phyloP scores from a whole-genome alignment of 2,888 invertebrate genomes.

The Xestia rhomboidea region DNA sequence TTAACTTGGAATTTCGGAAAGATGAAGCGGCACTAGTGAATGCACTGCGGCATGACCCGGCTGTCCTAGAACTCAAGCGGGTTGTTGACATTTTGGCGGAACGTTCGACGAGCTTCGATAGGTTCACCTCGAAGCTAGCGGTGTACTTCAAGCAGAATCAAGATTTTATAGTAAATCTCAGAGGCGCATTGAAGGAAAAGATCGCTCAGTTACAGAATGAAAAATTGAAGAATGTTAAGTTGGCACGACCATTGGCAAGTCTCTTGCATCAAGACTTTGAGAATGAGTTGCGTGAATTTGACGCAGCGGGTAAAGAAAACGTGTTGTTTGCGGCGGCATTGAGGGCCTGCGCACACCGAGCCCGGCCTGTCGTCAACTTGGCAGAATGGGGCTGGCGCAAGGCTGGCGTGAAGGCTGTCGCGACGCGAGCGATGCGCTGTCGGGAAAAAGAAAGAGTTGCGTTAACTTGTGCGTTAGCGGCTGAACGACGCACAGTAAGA shows the following conservation, averaged over 20 bases:
- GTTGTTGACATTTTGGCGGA: slow-evolving; percentile 63
- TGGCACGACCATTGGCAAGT: slow-evolving; percentile 60
- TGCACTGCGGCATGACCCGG: slow-evolving; percentile 48
- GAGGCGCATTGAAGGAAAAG: slow-evolving; percentile 47
- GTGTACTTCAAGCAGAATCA: slow-evolving; percentile 77
- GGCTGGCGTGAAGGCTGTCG: slow-evolving; percentile 78
- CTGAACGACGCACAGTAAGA: slow-evolving; percentile 71
- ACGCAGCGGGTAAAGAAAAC: slow-evolving; percentile 41
- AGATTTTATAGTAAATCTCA: slow-evolving; percentile 72
- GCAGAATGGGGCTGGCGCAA: slow-evolving; percentile 70
- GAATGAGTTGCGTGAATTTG: slow-evolving; percentile 56
- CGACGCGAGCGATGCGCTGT: slow-evolving; percentile 73
- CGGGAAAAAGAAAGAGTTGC: slow-evolving; percentile 61
- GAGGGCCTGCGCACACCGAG: slow-evolving; percentile 74
- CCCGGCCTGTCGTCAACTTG: slow-evolving; percentile 72
- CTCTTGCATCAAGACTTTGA: slow-evolving; percentile 53
- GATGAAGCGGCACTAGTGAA: slow-evolving; percentile 45
- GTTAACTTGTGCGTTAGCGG: slow-evolving; percentile 66
- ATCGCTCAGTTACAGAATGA: slow-evolving; percentile 23
- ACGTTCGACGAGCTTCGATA: slow-evolving; percentile 64
- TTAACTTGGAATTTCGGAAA: slow-evolving; percentile 44
- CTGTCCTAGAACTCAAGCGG: slow-evolving; percentile 20
- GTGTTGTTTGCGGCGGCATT: slow-evolving; percentile 70
- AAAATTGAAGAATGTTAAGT: slow-evolving; percentile 35
- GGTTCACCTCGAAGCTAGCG: slow-evolving; percentile 72